A percentile compares a stretch with the other conserved stretches of the same genome.
Conservation (phyloP, 2,797 vertebrate species). For the Channa striata region DNA sequence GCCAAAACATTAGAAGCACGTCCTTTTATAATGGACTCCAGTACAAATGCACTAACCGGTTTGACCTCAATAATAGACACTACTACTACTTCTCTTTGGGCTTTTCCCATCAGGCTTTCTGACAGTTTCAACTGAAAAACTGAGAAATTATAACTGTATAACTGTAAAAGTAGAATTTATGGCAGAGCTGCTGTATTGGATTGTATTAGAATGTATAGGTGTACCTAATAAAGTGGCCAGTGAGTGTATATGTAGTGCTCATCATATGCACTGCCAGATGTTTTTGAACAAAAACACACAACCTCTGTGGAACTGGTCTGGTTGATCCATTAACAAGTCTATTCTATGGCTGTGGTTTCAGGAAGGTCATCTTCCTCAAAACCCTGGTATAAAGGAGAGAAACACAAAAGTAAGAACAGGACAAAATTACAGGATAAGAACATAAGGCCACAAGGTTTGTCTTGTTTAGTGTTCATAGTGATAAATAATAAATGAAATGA, state of each 20-base stretch:
- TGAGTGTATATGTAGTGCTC: not conserved
- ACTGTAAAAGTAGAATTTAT: no score
- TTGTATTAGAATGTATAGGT: no score
- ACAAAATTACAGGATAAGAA: not conserved
- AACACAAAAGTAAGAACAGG: not conserved
- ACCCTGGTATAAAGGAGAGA: slow-evolving; percentile 42
- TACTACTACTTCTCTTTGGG: no score
- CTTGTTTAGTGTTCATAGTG: not conserved
- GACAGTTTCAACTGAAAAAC: no score
- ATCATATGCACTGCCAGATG: not conserved
- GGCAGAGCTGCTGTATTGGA: no score
- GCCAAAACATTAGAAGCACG: no score
- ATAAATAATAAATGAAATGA: not conserved
- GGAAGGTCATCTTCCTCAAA: slow-evolving; percentile 83
- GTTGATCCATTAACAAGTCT: slow-evolving; percentile 83
- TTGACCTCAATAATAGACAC: no score
- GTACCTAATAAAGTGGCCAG: no score
- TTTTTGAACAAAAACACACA: slow-evolving; percentile 5
- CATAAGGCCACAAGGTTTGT: not conserved
- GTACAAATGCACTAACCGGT: no score
- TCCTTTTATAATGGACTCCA: no score
- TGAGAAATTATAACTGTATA: no score
- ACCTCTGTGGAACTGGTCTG: slow-evolving; percentile 76
- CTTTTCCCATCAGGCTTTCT: no score
- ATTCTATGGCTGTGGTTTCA: slow-evolving; percentile 83